Conservation (phyloP, 92 coral and sea anemone species). For the Palythoa heliodiscus region DNA sequence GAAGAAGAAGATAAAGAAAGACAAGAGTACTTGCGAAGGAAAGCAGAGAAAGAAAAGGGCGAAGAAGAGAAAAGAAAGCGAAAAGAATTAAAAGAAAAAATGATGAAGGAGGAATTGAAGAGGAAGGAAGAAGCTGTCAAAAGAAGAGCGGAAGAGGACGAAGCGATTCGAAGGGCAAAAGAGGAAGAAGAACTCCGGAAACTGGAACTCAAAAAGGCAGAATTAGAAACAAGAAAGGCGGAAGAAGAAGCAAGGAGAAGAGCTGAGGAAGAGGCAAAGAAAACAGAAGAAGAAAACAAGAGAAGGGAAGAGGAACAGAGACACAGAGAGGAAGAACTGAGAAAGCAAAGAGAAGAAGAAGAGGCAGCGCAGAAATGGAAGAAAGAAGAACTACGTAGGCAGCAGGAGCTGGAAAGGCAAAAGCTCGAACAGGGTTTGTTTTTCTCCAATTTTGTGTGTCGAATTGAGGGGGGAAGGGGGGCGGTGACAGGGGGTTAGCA, state of each 20-base stretch:
- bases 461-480: no score
- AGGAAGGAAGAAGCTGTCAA: slow-evolving; percentile 65
- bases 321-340: slow-evolving; percentile 67
- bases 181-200: slow-evolving; percentile 69
- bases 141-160: slow-evolving; percentile 74
- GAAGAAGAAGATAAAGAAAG: slow-evolving; percentile 86
- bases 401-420: slow-evolving; percentile 84
- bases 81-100: slow-evolving; percentile 48
- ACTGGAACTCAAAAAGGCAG: slow-evolving; percentile 43
- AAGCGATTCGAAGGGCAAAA: slow-evolving; percentile 68
- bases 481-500: no score
- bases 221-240: slow-evolving; percentile 65
- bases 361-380: slow-evolving; percentile 95
- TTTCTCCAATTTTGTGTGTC: background rate
- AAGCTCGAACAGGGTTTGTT: slow-evolving; percentile 80
- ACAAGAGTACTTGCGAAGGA: slow-evolving; percentile 61
- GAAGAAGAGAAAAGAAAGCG: slow-evolving; percentile 45
- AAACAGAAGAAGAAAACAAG: slow-evolving; percentile 67
- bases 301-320: slow-evolving; percentile 63
- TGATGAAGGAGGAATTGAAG: slow-evolving; percentile 67
- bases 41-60: slow-evolving; percentile 53
- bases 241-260: slow-evolving; percentile 64
- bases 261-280: slow-evolving; percentile 60
- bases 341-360: slow-evolving; percentile 80
- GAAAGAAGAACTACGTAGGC: slow-evolving; percentile 85